These are phyloP conservation scores for Chloromyia formosa DNA, from an alignment of 2,888 invertebrate species.

Conservation along the genomic window DNA sequence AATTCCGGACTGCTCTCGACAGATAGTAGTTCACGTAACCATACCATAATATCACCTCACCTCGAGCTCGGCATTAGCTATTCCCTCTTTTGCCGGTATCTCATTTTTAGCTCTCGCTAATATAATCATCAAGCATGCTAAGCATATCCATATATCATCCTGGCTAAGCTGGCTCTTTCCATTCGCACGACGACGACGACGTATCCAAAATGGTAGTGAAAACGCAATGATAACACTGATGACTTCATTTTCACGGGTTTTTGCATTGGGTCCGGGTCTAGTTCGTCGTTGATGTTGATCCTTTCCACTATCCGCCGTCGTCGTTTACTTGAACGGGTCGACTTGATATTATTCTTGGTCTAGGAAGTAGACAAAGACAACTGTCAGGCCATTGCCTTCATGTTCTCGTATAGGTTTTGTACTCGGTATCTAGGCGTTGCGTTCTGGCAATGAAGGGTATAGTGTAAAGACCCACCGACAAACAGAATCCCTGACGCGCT, in stretches of 20 bases:
- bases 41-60: neutral
- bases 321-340: neutral
- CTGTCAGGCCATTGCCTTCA: neutral
- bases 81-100: neutral
- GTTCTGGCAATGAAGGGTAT: neutral
- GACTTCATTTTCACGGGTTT: slow-evolving; percentile 10
- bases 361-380: slow-evolving; percentile 3
- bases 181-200: neutral
- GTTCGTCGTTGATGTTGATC: neutral
- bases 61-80: neutral
- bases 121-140: slow-evolving; percentile 10
- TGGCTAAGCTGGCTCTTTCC: neutral
- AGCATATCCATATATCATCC: slow-evolving; percentile 7
- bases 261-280: neutral
- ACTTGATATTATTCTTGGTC: neutral
- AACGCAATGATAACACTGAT: slow-evolving; percentile 3
- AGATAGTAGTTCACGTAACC: neutral
- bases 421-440: too few species aligned
- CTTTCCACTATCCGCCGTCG: neutral
- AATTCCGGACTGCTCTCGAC: neutral
- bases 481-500: neutral
- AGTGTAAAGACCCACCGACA: neutral
- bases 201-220: neutral
- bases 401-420: too few species aligned
- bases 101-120: neutral